phyloP scores from a whole-genome alignment of 2,113 vertebrate species.

The Paramisgurnus dabryanus region DNA sequence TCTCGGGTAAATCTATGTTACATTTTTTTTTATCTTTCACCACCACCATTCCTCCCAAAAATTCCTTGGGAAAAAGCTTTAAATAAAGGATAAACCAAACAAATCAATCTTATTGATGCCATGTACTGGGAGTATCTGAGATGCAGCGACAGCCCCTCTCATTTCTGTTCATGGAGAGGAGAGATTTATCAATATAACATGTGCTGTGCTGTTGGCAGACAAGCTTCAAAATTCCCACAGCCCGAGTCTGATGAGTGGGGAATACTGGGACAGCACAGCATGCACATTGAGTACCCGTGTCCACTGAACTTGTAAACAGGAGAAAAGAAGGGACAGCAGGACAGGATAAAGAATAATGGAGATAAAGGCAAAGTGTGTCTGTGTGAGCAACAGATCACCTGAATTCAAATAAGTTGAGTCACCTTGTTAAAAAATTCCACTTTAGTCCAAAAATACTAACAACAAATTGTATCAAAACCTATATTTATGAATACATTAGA shows the following conservation, averaged over 20 bases:
- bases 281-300: slow-evolving; percentile 14
- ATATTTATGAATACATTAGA: too few relatives aligned
- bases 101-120: slow-evolving; percentile 62
- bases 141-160: slow-evolving; percentile 55
- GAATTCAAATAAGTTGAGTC: too few relatives aligned
- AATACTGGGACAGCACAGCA: slow-evolving; percentile 10
- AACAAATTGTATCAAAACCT: too few relatives aligned
- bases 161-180: slow-evolving; percentile 43
- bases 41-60: slow-evolving; percentile 12
- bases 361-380: background rate
- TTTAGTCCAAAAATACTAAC: background rate
- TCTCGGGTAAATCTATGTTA: background rate
- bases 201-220: slow-evolving; percentile 55
- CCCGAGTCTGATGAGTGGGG: slow-evolving; percentile 32
- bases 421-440: background rate
- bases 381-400: background rate
- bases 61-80: slow-evolving; percentile 44
- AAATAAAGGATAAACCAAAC: slow-evolving; percentile 50
- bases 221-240: slow-evolving; percentile 48
- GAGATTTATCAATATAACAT: slow-evolving; percentile 65
- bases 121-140: slow-evolving; percentile 52
- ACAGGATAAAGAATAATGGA: background rate
- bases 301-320: slow-evolving; percentile 9
- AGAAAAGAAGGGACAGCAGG: background rate
- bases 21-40: background rate